These are phyloP conservation scores for Bothrops jararaca DNA, from an alignment of 2,113 vertebrate species.

Conservation along the genomic window DNA sequence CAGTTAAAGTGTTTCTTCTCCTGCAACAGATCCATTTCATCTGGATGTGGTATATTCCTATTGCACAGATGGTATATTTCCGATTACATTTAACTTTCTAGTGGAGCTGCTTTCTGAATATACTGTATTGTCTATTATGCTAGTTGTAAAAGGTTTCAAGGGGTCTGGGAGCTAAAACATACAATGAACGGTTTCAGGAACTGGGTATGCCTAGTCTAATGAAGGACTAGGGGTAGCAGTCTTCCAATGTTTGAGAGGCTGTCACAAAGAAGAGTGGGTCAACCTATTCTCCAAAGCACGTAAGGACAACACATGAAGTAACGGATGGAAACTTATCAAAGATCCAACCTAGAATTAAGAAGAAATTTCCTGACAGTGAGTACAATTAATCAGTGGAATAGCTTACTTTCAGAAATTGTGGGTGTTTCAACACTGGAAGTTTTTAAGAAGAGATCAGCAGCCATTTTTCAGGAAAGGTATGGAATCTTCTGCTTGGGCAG, in stretches of 20 bases:
- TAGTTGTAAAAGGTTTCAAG: neutral
- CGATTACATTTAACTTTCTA: neutral
- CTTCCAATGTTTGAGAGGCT: too few relatives aligned
- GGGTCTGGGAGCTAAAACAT: neutral
- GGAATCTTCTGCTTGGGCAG: neutral
- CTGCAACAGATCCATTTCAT: neutral
- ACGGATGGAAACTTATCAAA: neutral
- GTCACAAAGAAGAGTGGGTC: neutral
- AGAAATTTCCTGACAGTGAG: neutral
- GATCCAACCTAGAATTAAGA: neutral
- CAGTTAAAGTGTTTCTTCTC: neutral
- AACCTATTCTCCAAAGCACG: neutral
- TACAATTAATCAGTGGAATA: neutral
- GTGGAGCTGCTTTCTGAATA: neutral
- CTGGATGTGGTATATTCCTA: neutral
- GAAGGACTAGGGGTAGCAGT: too few relatives aligned
- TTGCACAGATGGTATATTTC: neutral
- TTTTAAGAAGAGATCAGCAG: neutral
- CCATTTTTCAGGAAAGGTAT: neutral
- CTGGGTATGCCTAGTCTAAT: neutral
- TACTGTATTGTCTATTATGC: neutral
- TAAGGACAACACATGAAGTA: neutral
- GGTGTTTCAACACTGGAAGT: neutral
- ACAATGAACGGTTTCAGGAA: neutral
- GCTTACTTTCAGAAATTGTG: neutral